Evolutionary conservation across 23 tunicate species (phyloP).

Genomic region (Halocynthia aurantium): DNA sequence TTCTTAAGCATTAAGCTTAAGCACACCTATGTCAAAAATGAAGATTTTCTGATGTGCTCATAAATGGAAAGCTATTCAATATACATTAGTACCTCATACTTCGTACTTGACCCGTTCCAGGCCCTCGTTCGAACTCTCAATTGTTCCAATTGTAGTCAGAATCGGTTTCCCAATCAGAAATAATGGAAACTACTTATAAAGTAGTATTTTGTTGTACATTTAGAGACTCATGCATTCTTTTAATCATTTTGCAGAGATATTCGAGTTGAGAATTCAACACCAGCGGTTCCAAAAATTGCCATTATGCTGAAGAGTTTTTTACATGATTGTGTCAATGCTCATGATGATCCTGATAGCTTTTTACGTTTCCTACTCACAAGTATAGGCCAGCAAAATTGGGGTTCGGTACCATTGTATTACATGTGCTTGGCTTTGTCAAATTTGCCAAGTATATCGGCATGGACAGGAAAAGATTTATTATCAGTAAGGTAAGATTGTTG

Average conservation of each 20-base stretch:
- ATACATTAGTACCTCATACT: too few species aligned
- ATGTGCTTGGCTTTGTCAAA: neutral
- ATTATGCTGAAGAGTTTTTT: neutral
- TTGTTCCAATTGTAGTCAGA: too few species aligned
- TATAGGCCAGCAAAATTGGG: neutral
- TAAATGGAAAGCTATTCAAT: too few species aligned
- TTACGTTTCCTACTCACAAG: neutral
- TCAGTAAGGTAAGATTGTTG: neutral
- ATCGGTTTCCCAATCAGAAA: too few species aligned
- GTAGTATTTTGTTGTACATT: too few species aligned
- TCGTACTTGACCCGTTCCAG: too few species aligned
- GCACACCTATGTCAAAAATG: too few species aligned
- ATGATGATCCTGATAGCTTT: neutral
- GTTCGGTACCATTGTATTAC: slow-evolving; percentile 9
- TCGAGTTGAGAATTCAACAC: neutral
- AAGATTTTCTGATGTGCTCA: too few species aligned
- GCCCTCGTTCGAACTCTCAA: too few species aligned
- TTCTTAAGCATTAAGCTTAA: too few species aligned
- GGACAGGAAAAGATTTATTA: slow-evolving; percentile 4
- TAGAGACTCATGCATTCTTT: neutral
- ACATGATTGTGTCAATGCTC: neutral
- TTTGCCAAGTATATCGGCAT: neutral
- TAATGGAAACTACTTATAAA: too few species aligned
- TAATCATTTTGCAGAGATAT: neutral
- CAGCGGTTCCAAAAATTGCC: neutral